These are phyloP conservation scores for Limnephilus rhombicus DNA, from an alignment of 2,888 invertebrate genomes.

Conservation along the genomic window DNA sequence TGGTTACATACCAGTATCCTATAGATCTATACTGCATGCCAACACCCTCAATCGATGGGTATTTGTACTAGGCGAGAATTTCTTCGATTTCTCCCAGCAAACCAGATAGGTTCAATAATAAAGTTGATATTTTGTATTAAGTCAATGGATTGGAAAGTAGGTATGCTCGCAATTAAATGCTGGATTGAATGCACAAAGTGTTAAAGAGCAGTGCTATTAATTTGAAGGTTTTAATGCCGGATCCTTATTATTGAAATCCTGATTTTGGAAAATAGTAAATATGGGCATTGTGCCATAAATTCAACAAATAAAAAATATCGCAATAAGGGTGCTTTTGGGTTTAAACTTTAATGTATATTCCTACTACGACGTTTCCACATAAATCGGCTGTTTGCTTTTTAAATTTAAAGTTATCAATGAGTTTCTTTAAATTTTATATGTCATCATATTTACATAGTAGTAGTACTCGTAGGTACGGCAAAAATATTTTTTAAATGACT, in stretches of 20 bases:
- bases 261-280: too few relatives aligned
- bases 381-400: too few relatives aligned
- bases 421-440: too few relatives aligned
- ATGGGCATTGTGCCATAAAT: too few relatives aligned
- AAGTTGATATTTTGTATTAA: not conserved
- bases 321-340: too few relatives aligned
- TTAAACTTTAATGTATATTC: too few relatives aligned
- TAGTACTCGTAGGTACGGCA: too few relatives aligned
- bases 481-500: too few relatives aligned
- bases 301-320: too few relatives aligned
- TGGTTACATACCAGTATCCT: not conserved
- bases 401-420: too few relatives aligned
- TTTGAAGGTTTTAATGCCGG: not conserved
- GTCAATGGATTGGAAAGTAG: slow-evolving; percentile 4
- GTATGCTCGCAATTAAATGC: not conserved
- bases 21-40: not conserved
- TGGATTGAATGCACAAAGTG: not conserved
- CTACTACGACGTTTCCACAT: too few relatives aligned
- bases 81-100: slow-evolving; percentile 22
- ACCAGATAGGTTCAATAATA: slow-evolving; percentile 25
- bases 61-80: not conserved
- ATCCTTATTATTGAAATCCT: not conserved
- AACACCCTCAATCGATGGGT: not conserved
- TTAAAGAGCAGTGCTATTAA: not conserved
- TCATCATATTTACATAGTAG: too few relatives aligned